Conservation (phyloP, 64 coral and sea anemone species). For the Platygyra sinensis region DNA sequence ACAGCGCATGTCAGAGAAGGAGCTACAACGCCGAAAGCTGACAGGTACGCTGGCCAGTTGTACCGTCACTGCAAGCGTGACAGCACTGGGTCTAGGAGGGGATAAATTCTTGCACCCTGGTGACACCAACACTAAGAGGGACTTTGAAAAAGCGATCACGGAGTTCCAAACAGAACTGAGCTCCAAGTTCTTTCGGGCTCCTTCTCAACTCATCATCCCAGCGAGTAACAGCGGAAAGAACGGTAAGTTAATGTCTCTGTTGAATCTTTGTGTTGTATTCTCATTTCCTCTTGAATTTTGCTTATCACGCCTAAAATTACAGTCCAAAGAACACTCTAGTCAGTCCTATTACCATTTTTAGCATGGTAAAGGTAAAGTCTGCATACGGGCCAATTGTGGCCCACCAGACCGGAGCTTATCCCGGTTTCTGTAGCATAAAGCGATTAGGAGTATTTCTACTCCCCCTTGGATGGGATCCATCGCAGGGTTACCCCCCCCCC, state of each 20-base stretch:
- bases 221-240: slow-evolving; percentile 21
- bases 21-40: slow-evolving; percentile 82
- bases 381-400: no score
- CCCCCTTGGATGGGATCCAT: no score
- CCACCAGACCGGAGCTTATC: no score
- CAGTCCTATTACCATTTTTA: no score
- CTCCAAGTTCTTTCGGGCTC: slow-evolving; percentile 78
- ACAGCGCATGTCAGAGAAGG: slow-evolving; percentile 92
- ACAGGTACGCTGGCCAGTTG: slow-evolving; percentile 86
- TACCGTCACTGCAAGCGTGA: slow-evolving; percentile 79
- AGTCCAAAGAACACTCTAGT: no score
- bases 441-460: no score
- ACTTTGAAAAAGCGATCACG: slow-evolving; percentile 51
- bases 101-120: slow-evolving; percentile 69
- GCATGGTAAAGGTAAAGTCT: no score
- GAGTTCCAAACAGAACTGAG: slow-evolving; percentile 74
- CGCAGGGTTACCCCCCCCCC: no score
- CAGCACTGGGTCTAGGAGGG: slow-evolving; percentile 70
- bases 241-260: slow-evolving; percentile 53
- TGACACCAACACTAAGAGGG: slow-evolving; percentile 35
- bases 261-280: no score
- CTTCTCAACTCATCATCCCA: slow-evolving; percentile 60
- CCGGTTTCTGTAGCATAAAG: no score
- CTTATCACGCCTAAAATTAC: background rate
- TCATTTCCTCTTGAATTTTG: background rate